A percentile compares a stretch with the other conserved stretches of the same genome.
Conservation (phyloP, 2,797 vertebrate species). For the Alectoris magna region DNA sequence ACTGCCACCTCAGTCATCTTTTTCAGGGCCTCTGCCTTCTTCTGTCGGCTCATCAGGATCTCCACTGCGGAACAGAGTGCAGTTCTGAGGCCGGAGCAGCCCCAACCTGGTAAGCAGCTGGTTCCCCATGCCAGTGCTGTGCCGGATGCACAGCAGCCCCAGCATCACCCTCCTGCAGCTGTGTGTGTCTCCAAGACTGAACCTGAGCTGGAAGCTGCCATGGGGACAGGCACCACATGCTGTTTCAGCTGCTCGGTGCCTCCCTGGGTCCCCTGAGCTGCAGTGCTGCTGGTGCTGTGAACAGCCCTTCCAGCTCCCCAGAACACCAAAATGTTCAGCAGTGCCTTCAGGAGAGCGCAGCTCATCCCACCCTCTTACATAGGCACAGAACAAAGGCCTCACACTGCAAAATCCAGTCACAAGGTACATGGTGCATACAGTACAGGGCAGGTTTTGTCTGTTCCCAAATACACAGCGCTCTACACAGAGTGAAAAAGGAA, state of each 20-base stretch:
- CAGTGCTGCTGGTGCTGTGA: accelerated
- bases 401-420: neutral
- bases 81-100: neutral
- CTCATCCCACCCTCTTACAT: accelerated
- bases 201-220: neutral
- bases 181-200: neutral
- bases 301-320: neutral
- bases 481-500: accelerated
- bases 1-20: constrained; percentile 90
- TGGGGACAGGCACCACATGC: accelerated
- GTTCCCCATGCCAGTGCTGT: neutral
- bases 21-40: constrained; percentile 89
- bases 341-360: accelerated
- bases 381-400: neutral
- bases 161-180: neutral
- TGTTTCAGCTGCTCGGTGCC: accelerated
- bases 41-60: constrained; percentile 90
- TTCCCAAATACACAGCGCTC: too few species aligned
- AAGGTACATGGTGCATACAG: accelerated
- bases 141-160: neutral
- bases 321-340: accelerated
- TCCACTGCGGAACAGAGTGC: constrained; percentile 79
- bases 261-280: accelerated
- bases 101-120: neutral
- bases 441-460: accelerated